Evolutionary conservation across 2,797 vertebrate genomes (phyloP), one percentile per base, ranked within the genome.

Genomic region (Mionectes olivaceus): DNA sequence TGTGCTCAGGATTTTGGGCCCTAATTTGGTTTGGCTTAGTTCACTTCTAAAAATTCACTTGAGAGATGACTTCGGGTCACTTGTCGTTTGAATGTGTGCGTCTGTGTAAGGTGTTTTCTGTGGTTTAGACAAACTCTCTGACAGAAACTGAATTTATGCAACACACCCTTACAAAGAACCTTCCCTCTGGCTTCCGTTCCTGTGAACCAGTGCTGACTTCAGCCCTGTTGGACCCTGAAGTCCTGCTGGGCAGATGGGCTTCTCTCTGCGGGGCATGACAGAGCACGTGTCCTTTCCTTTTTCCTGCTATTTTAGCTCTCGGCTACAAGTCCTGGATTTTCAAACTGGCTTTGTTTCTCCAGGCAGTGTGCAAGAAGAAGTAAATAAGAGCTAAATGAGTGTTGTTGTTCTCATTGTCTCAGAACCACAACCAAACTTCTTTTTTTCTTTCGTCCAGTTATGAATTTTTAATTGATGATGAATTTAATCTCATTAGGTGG

Each of bases 381-480:
- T 87, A 33, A 39, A 53, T 2, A 21, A 84, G 70, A 65, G 24
- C 46, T 91, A 61, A 74, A 69, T 76, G 76, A 93, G 79, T 95
- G 59, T 93, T 95, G 89, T 50, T 91, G 76, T 89, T 95, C 85
- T 96, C 76, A 86, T 96, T 95, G 97, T 88, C 87, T 84, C 83
- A 89, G 69, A 83, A 89, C 67, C 67, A 69, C 64, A 90, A 93
- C 56, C n/a, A 70, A 94, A 93, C 81, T 89, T 94, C 46, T 59
- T 65, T 65, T 46, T 50, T 65, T 22, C 70, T 82, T 79, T 55
- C 63, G 92, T 83, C 56, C 67, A 76, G 56, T 92, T 95, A 96
- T 87, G 85, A 96, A 97, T 96, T 96, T 96, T 97, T 97, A 95
- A 96, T 95, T 94, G 76, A 88, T 35, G 35, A 35, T 35, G 35